Evolutionary conservation across 2,113 vertebrate species (phyloP), one percentile per base, ranked within the genome.

Genomic region (Phyllopteryx taeniolatus): DNA sequence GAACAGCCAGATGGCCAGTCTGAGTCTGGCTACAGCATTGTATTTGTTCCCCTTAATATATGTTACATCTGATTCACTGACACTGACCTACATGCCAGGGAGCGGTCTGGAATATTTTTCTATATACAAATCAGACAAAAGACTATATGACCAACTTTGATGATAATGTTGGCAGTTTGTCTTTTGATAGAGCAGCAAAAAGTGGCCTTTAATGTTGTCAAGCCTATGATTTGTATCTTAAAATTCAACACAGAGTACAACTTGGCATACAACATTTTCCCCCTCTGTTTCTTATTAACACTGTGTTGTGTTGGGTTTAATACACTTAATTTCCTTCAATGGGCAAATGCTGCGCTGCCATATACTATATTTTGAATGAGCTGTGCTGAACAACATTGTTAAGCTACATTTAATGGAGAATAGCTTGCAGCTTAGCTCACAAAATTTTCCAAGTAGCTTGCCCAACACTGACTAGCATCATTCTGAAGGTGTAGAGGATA

Each of bases 1-100:
- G 54, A 70, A 70, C 22, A 62, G 57, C 82, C 87, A 90, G 86
- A 88, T 88, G 85, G 85, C 70, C 84, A 47, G 75, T 79, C 69
- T 76, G 79, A 72, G 72, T 82, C 72, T 87, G 85, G 85, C 84
- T 76, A 60, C 73, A n/a, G 64, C 63, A 46, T 73, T 63, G 67
- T 59, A 65, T 71, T 79, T 77, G 47, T 82, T 67, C 47, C 44
- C 64, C 61, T 76, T 76, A 70, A 83, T 80, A 60, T 85, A 77
- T 72, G 72, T 83, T 77, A 83, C 73, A 75, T 86, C 71, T 82
- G 81, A 88, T 85, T 84, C 79, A 71, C 75, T 82, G 76, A 80
- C 74, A 70, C 70, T 84, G 79, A 84, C 79, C 80, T 81, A 85
- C 79, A 87, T 87, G 80, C 75, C 78, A 76, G 73, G 74, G 69